These are phyloP conservation scores for Narcine bancroftii DNA, from an alignment of 2,113 vertebrate genomes.

Conservation along the genomic window DNA sequence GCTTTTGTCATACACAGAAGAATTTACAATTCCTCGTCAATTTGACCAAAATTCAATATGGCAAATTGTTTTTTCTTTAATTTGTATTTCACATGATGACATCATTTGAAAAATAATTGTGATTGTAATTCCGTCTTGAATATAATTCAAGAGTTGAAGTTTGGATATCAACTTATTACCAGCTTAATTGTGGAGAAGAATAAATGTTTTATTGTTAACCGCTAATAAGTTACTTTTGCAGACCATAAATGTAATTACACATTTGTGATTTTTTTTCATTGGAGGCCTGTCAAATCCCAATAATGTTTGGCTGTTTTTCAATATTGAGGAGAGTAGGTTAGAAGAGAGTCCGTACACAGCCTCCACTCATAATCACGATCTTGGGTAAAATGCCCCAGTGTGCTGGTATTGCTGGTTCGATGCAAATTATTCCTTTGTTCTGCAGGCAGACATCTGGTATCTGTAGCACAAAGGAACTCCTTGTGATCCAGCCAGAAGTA, in stretches of 20 bases:
- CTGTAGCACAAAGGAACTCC: conserved; percentile 33
- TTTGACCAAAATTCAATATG: background rate
- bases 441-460: conserved; percentile 21
- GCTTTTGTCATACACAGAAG: no score
- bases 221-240: background rate
- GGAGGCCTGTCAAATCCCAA: background rate
- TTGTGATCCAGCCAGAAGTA: conserved; percentile 21
- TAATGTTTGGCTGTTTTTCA: background rate
- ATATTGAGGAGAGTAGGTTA: background rate
- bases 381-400: background rate
- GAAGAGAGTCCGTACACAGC: background rate
- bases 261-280: background rate
- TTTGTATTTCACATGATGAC: background rate
- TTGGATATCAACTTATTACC: background rate
- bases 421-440: conserved; percentile 34
- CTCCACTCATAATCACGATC: background rate
- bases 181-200: background rate
- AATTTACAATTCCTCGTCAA: background rate
- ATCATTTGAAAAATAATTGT: conserved; percentile 1
- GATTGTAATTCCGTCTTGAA: background rate
- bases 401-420: background rate
- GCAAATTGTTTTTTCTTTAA: background rate
- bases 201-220: background rate
- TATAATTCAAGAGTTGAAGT: background rate
- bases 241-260: background rate